phyloP scores from a whole-genome alignment of 2,113 vertebrate genomes.

The Penelope pileata region DNA sequence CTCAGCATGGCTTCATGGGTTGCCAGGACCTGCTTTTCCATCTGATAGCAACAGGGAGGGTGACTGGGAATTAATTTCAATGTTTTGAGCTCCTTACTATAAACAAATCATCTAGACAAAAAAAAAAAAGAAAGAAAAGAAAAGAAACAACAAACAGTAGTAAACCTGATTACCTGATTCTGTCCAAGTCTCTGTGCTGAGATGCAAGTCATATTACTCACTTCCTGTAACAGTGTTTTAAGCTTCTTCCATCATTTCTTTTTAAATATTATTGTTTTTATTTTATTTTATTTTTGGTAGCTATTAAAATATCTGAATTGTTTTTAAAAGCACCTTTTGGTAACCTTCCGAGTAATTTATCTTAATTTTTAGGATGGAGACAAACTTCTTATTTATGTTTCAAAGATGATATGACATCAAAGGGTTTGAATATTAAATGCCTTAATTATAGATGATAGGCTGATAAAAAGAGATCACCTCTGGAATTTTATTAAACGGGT shows the following conservation, averaged over 20 bases:
- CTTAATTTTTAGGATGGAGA: constrained; percentile 62
- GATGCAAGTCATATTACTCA: neutral
- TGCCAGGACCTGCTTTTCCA: constrained; percentile 27
- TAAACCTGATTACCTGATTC: neutral
- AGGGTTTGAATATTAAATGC: constrained; percentile 68
- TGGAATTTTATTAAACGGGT: constrained; percentile 68
- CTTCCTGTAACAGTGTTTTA: neutral
- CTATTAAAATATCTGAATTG: constrained; percentile 32
- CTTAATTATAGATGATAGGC: constrained; percentile 67
- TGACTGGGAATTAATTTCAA: constrained; percentile 28
- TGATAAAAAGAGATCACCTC: constrained; percentile 58
- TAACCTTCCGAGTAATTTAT: constrained; percentile 61
- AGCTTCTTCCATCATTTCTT: neutral
- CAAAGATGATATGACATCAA: constrained; percentile 69
- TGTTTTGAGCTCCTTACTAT: neutral
- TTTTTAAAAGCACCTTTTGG: constrained; percentile 30
- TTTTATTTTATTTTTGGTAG: neutral
- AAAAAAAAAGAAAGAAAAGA: neutral
- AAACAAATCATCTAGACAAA: constrained; percentile 19
- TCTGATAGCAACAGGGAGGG: neutral
- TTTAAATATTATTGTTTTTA: neutral
- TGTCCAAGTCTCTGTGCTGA: constrained; percentile 8
- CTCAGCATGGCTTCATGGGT: neutral
- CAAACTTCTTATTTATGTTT: constrained; percentile 70
- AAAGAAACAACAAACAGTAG: neutral